Conservation (phyloP, 2,113 vertebrate species). For the Tangachromis dhanisi region DNA sequence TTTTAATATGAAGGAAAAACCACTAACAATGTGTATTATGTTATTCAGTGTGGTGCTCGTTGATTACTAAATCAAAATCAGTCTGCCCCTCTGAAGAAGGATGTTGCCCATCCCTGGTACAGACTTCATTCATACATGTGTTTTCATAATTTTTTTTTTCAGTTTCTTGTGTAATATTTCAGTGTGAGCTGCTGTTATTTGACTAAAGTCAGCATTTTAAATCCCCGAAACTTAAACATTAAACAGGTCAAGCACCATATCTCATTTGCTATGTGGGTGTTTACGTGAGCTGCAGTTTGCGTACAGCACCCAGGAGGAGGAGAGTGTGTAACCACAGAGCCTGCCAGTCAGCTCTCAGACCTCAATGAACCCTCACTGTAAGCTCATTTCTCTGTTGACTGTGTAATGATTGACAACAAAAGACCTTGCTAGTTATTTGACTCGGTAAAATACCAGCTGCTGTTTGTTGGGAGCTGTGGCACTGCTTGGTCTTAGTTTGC, state of each 20-base stretch:
- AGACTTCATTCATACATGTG: not conserved
- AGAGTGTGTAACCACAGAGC: not conserved
- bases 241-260: not conserved
- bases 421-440: constrained; percentile 53
- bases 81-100: not conserved
- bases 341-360: not conserved
- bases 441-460: not conserved
- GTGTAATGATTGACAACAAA: constrained; percentile 70
- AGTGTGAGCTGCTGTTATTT: not conserved
- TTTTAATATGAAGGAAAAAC: not conserved
- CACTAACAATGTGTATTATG: not conserved
- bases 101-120: not conserved
- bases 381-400: constrained; percentile 25
- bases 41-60: too few species aligned
- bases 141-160: not conserved
- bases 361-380: not conserved
- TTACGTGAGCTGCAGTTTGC: not conserved
- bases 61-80: not conserved
- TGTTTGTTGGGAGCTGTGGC: constrained; percentile 23
- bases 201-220: not conserved
- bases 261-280: not conserved
- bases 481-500: not conserved
- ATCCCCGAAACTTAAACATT: not conserved
- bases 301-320: not conserved
- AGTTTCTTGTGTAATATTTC: not conserved